Base-by-base conservation (phyloP, 1,140 invertebrate species). In the Drosophila micromelanica region DNA sequence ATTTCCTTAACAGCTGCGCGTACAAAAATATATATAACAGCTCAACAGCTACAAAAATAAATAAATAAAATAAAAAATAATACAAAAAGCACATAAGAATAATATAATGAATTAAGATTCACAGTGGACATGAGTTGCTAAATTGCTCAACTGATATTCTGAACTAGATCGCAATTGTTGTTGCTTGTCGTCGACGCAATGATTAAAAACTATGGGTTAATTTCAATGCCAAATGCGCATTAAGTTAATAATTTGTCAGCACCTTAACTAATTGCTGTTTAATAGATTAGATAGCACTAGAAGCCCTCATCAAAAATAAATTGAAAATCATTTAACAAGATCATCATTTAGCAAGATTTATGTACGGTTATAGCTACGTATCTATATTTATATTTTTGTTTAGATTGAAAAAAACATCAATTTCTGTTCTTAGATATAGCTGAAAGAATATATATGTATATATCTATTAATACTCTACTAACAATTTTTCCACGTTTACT, bases 1-100 rank as follows among this genome's bases (percentile, higher is more conserved):
- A 91, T 91, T 91, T 91, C 90, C 89, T 91, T 90, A 77, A 90
- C 90, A 85, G 82, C 81, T 87, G 81, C 81, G 78, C 78, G 75
- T 76, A 85, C 76, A 86, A 64, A 73, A 67, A 67, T 59, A 72
- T 46, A 40, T 42, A 32, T 43, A 70, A 70, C 52, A 51, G 35
- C 57, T 37, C 74, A 79, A 69, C 76, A 69, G 63, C 27, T 2
- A 27, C 27, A 27, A 73, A 57, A 49, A 80, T 13, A 40, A 12
- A 40, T 40, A 40, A 11, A 72, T 62, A 70, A 75, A 45, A 80
- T 52, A 74, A 54, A 67, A 72, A 62, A 35, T 35, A 11, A 72
- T 62, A 70, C 67, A 45, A 80, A 54, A 67, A 72, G n/a, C 56
- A 35, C 7, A 59, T 45, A 46, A 60, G 56, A 54, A 73, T 60